Evolutionary conservation across 92 coral and sea anemone species (phyloP), one percentile per base, ranked within the genome.

Genomic region (Pocillopora grandis): DNA sequence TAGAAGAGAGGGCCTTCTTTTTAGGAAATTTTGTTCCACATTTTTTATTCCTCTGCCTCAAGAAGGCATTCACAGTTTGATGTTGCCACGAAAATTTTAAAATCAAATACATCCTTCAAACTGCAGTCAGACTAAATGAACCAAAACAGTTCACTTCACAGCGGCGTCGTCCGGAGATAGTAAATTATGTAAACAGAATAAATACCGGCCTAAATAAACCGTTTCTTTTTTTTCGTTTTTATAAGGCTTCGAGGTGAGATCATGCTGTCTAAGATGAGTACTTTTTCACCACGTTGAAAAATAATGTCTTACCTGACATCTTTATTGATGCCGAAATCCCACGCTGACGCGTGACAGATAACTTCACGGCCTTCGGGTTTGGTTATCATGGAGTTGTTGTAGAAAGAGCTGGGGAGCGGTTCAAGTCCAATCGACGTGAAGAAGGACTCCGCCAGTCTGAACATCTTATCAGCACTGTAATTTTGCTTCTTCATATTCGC

Each of bases 281-380:
- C 27, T 0, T 62, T 4, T 35, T 36, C 63, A 42, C 52, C 52
- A 42, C 52, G 52, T 42, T 42, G 0, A 42, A 42, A 42, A 42
- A 42, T 3, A 42, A 42, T 16, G 1, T 0, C 84, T 68, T 77
- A 93, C 97, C 97, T 91, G 58, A 93, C 97, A 23, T 93, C 97
- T 20, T 74, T 73, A 64, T 89, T 89, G 21, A 87, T 73, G 14
- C 35, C 48, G 76, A 95, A 95, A 83, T 95, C 98, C 98, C 93
- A 92, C 8, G 98, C 98, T 9, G 98, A 93, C 0, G 98, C 92
- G 48, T 93, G 98, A 55, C 98, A 95, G 11, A 90, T 86, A 2
- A 94, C 98, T 9, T 94, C 87, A 8, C 95, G 87, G 69, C 88
- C 96, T 2, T 90, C 71, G 0, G 98, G 98, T 58, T 90, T 94